phyloP scores from a whole-genome alignment of 2,113 vertebrate species.

The Hystrix cristata region DNA sequence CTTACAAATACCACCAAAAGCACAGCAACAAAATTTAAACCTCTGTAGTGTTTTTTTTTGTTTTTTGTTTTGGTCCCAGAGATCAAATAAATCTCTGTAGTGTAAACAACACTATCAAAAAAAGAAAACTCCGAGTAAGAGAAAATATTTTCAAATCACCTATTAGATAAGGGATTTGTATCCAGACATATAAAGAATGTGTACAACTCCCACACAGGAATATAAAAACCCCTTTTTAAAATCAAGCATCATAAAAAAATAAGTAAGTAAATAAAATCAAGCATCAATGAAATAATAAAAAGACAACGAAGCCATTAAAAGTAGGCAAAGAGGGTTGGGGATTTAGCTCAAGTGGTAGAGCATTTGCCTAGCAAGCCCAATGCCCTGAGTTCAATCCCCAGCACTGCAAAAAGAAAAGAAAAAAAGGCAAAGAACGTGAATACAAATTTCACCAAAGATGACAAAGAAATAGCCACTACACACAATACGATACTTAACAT shows the following conservation, averaged over 20 bases:
- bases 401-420: neutral
- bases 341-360: too few species aligned
- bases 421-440: neutral
- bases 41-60: neutral
- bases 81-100: neutral
- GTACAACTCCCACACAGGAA: neutral
- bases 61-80: too few species aligned
- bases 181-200: neutral
- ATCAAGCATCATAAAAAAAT: neutral
- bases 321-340: neutral
- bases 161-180: neutral
- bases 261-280: neutral
- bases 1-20: constrained; percentile 7
- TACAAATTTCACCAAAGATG: neutral
- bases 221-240: constrained; percentile 10
- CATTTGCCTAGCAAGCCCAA: too few species aligned
- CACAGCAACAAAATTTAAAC: constrained; percentile 6
- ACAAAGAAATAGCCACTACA: neutral
- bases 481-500: neutral
- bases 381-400: too few species aligned
- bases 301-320: neutral
- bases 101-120: neutral
- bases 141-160: constrained; percentile 25
- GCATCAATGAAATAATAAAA: neutral
- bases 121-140: neutral